phyloP scores from a whole-genome alignment of 2,797 vertebrate species.

The Phoxinus dragarum region DNA sequence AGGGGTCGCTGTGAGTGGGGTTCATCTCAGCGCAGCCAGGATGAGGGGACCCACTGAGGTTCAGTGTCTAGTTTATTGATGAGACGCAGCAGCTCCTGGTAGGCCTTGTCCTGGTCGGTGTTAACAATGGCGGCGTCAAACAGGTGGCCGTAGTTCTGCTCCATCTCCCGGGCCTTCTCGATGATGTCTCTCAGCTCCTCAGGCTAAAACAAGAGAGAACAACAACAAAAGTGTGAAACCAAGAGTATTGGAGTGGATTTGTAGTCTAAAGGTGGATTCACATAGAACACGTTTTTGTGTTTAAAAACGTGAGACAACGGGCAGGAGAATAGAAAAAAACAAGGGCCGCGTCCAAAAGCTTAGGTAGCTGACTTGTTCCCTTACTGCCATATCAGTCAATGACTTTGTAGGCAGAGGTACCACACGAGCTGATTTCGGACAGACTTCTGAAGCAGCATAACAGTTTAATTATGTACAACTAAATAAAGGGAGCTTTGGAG shows the following conservation, averaged over 20 bases:
- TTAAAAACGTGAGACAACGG: not conserved
- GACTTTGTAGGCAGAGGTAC: not conserved
- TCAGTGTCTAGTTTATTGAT: slow-evolving; percentile 99
- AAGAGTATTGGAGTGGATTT: not conserved
- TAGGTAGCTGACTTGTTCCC: too few species aligned
- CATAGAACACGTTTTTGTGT: not conserved
- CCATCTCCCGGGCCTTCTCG: slow-evolving; percentile 97
- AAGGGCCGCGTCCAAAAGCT: not conserved
- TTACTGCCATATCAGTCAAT: not conserved
- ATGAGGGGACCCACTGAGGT: slow-evolving; percentile 96
- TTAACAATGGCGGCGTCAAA: slow-evolving; percentile 95
- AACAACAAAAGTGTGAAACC: not conserved
- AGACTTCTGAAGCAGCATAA: not conserved
- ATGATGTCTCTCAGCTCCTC: slow-evolving; percentile 93
- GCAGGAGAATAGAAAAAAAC: not conserved
- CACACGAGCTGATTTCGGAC: not conserved
- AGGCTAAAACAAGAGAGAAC: slow-evolving; percentile 60
- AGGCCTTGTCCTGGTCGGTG: slow-evolving; percentile 92
- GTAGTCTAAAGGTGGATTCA: not conserved
- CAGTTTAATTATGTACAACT: not conserved
- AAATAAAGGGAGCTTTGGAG: not conserved
- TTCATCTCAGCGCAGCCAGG: slow-evolving; percentile 89
- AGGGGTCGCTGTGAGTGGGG: slow-evolving; percentile 9
- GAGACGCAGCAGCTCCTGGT: slow-evolving; percentile 89
- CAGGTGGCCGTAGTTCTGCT: slow-evolving; percentile 95